Evolutionary conservation across 2,797 vertebrate genomes (phyloP), one percentile per base, ranked within the genome.

Genomic region (Acanthopagrus latus): DNA sequence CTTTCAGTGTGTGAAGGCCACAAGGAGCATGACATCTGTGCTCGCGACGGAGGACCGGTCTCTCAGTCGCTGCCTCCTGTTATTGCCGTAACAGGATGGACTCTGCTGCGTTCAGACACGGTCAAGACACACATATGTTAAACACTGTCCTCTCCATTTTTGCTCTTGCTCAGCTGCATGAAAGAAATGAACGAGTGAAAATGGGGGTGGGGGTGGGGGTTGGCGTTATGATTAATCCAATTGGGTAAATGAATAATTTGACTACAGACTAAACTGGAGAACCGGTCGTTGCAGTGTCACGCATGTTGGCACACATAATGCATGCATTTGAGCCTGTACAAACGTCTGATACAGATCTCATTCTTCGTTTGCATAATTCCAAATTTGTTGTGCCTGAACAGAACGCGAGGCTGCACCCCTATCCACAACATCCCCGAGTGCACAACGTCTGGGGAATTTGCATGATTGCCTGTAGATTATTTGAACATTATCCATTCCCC

Each of bases 381-480:
- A 86, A 79, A 92, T 93, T 88, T 89, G 89, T 88, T 89, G 86
- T 87, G 89, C 82, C 85, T 83, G 87, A 91, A 85, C 72, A 74
- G 71, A 74, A 82, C 33, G 79, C 60, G 25, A 77, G 78, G 76
- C 89, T 86, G 78, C 86, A 79, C 66, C 82, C 71, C 72, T 74
- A 83, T 91, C 71, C 64, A n/a, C 90, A 78, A 78, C 74, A 64
- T 89, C 87, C 86, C 80, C 7, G 85, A 82, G 88, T 84, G 78
- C 78, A 85, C 90, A 58, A 57, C 56, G 68, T 86, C 90, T 84
- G 73, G 76, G 77, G 87, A 89, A 93, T 94, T 94, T 95, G 91
- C 94, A 94, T 95, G 93, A 95, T 93, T 94, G 93, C 91, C 93
- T 89, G 92, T 94, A 93, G 91, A 94, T 95, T 94, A 94, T 94